Conservation (phyloP, 2,797 vertebrate genomes). For the Tokudaia tokunoshimensis region DNA sequence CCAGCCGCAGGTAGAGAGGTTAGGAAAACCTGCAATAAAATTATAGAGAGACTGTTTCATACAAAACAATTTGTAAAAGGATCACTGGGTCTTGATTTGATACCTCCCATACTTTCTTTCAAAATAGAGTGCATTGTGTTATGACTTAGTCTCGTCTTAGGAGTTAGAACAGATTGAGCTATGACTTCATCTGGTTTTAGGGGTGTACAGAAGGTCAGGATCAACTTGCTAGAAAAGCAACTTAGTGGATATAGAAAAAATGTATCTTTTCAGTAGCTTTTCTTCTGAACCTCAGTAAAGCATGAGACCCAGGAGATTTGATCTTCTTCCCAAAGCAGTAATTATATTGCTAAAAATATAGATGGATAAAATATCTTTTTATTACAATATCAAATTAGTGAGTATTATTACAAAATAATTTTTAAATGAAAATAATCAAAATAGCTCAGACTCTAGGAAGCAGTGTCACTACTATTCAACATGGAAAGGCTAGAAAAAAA, state of each 20-base stretch:
- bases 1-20: background rate
- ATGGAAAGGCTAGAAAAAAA: background rate
- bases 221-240: constrained; percentile 43
- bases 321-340: constrained; percentile 61
- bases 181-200: background rate
- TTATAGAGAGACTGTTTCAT: background rate
- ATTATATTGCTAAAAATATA: constrained; percentile 64
- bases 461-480: background rate
- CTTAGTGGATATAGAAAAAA: background rate
- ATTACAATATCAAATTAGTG: constrained; percentile 69
- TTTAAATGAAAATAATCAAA: constrained; percentile 73
- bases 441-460: background rate
- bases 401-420: constrained; percentile 70
- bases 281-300: constrained; percentile 42
- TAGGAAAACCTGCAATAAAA: constrained; percentile 34
- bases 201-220: background rate
- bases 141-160: background rate
- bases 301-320: constrained; percentile 54
- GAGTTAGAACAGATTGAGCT: background rate
- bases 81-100: background rate
- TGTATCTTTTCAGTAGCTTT: constrained; percentile 58
- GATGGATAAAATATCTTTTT: constrained; percentile 59
- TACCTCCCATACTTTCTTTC: background rate
- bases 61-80: background rate
- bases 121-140: background rate